Conservation (phyloP, 2,888 invertebrate genomes). For the Pasiphila rectangulata region DNA sequence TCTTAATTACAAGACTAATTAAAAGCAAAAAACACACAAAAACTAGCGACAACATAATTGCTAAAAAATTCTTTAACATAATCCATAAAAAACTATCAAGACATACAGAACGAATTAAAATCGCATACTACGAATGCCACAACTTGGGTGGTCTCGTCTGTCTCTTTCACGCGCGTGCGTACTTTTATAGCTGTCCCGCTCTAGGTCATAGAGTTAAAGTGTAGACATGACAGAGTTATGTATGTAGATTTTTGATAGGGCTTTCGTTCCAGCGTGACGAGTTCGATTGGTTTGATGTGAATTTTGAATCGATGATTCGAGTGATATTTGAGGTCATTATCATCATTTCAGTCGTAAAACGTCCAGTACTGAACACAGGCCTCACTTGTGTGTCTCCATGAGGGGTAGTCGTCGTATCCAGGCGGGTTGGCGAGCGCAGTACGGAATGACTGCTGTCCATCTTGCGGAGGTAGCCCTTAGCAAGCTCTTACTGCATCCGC, state of each 20-base stretch:
- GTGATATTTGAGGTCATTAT: background rate
- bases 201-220: conserved; percentile 56
- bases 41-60: conserved; percentile 29
- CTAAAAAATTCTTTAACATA: conserved; percentile 36
- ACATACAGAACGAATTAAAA: conserved; percentile 48
- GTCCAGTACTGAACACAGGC: too few relatives aligned
- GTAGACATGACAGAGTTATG: conserved; percentile 24
- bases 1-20: conserved; percentile 13
- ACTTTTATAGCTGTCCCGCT: conserved; percentile 28
- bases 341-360: too few relatives aligned
- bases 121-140: conserved; percentile 61
- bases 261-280: conserved; percentile 11
- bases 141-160: conserved; percentile 70
- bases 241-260: conserved; percentile 28
- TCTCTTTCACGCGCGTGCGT: conserved; percentile 39
- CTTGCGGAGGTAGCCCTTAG: too few relatives aligned
- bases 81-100: conserved; percentile 59
- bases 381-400: too few relatives aligned
- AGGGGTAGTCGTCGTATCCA: too few relatives aligned
- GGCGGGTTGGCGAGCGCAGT: too few relatives aligned
- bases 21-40: conserved; percentile 28
- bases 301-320: background rate
- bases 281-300: conserved; percentile 11
- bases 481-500: too few relatives aligned
- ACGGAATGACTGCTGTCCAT: too few relatives aligned